A percentile compares a stretch with the other conserved stretches of the same genome.
Conservation (phyloP, 2,797 vertebrate genomes). For the Rallus crepitans region DNA sequence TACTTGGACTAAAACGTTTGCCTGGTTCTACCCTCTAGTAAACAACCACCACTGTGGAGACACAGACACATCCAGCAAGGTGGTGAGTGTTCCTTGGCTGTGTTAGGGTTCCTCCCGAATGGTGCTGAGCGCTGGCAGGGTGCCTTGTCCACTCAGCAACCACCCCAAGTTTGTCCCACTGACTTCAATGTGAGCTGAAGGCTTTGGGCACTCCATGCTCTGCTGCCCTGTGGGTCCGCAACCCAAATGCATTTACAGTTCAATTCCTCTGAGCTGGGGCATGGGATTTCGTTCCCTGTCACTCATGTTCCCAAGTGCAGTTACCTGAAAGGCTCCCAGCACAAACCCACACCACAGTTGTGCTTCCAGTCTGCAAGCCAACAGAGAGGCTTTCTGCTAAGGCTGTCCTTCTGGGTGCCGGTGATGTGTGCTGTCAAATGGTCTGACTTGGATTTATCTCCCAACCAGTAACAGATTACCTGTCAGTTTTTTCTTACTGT, state of each 20-base stretch:
- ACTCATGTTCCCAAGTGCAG: background rate
- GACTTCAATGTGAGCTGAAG: background rate
- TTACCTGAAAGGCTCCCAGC: background rate
- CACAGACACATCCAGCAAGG: rapidly evolving
- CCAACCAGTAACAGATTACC: background rate
- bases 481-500: background rate
- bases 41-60: background rate
- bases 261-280: background rate
- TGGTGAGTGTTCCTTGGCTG: background rate
- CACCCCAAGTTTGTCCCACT: background rate
- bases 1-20: rapidly evolving
- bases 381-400: background rate
- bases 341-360: background rate
- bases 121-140: background rate
- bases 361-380: background rate
- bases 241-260: background rate
- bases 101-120: background rate
- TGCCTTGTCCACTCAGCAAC: background rate
- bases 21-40: background rate
- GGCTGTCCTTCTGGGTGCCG: background rate
- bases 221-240: background rate
- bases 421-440: background rate
- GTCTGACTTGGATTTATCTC: background rate
- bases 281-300: background rate
- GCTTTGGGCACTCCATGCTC: background rate